Percentiles rank a stretch among this genome's conserved stretches.
Evolutionary conservation across 2,888 invertebrate genomes (phyloP).

Genomic region (Uloborus plumipes): DNA sequence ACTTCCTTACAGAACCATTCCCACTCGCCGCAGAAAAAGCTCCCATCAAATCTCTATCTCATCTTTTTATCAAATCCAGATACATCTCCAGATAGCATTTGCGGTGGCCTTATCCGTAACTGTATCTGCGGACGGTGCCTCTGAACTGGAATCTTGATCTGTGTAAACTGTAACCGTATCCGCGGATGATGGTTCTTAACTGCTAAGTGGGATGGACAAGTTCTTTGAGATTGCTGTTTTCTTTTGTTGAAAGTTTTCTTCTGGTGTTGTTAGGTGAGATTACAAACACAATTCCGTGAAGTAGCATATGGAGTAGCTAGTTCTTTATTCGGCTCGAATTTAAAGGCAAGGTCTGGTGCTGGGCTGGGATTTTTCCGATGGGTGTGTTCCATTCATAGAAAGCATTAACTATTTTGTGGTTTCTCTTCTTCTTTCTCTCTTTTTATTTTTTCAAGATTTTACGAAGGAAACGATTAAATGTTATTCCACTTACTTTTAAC

Average conservation of each 20-base stretch:
- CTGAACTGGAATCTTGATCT: slow-evolving; percentile 36
- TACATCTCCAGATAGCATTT: slow-evolving; percentile 26
- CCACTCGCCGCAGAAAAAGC: neutral
- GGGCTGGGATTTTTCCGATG: too few relatives aligned
- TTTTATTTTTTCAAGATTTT: too few relatives aligned
- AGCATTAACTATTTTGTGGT: too few relatives aligned
- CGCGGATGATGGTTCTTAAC: slow-evolving; percentile 15
- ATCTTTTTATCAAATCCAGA: slow-evolving; percentile 34
- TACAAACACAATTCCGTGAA: too few relatives aligned
- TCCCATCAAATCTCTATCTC: slow-evolving; percentile 11
- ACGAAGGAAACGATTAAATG: too few relatives aligned
- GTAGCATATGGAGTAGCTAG: too few relatives aligned
- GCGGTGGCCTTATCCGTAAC: slow-evolving; percentile 44
- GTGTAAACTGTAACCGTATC: slow-evolving; percentile 59
- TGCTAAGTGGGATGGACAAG: slow-evolving; percentile 43
- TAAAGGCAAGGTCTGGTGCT: too few relatives aligned
- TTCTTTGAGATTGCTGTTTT: slow-evolving; percentile 30
- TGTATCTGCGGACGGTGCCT: slow-evolving; percentile 46
- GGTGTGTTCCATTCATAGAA: too few relatives aligned
- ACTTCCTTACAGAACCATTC: slow-evolving; percentile 4
- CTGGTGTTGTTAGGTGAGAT: too few relatives aligned
- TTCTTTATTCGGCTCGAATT: too few relatives aligned
- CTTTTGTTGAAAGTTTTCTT: slow-evolving; percentile 35
- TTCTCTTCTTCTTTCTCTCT: too few relatives aligned
- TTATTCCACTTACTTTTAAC: too few relatives aligned